A percentile compares a stretch with the other conserved stretches of the same genome.
phyloP scores from a whole-genome alignment of 2,113 vertebrate species.

The Anolis sagrei region DNA sequence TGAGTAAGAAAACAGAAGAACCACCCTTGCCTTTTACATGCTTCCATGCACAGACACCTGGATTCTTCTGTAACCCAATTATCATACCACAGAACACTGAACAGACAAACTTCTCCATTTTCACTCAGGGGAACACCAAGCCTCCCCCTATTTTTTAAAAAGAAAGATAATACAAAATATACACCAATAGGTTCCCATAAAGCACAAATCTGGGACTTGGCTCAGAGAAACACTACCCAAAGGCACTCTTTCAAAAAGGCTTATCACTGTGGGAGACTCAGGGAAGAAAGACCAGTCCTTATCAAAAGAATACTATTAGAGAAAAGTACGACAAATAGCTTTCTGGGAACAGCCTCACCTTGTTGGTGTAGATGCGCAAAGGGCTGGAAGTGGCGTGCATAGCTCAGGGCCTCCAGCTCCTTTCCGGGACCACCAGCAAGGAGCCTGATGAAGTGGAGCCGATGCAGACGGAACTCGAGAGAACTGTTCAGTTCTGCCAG shows the following conservation, averaged over 20 bases:
- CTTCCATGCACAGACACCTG: neutral
- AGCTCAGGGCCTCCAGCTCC: constrained; percentile 88
- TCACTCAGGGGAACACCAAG: neutral
- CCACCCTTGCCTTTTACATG: neutral
- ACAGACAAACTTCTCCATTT: neutral
- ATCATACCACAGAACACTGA: neutral
- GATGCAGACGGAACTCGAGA: constrained; percentile 90
- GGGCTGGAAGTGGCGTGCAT: constrained; percentile 89
- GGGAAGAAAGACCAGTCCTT: neutral
- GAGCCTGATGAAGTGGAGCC: constrained; percentile 88
- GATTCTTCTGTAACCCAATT: neutral
- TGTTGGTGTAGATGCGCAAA: constrained; percentile 89
- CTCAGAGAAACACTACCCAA: neutral
- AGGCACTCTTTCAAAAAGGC: neutral
- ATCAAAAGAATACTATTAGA: neutral
- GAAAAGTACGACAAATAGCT: too few species aligned
- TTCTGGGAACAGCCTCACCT: constrained; percentile 68
- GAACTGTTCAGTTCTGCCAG: constrained; percentile 89
- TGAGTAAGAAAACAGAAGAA: constrained; percentile 53
- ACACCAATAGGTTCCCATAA: neutral
- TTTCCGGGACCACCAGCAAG: constrained; percentile 84
- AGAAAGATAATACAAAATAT: neutral
- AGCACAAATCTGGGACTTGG: neutral
- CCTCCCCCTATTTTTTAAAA: neutral
- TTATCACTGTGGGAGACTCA: neutral